Conservation (phyloP, 2,797 vertebrate genomes). For the Amphiprion clarkii region DNA sequence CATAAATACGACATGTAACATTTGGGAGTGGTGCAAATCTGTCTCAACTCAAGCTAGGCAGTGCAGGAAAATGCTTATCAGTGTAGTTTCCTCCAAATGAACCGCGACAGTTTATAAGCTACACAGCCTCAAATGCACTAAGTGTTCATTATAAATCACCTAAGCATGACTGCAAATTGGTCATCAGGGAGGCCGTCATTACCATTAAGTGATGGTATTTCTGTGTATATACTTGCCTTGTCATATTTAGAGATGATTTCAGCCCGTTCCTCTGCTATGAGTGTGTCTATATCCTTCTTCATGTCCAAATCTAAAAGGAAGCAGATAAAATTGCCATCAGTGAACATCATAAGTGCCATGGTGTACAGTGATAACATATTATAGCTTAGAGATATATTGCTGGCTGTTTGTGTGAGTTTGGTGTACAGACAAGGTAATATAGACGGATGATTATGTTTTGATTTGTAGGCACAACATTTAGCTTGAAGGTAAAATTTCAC, state of each 20-base stretch:
- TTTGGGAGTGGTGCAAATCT: no score
- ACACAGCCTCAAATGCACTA: neutral
- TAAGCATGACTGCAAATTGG: neutral
- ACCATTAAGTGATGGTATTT: neutral
- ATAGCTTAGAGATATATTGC: neutral
- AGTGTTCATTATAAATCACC: neutral
- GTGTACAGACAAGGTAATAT: no score
- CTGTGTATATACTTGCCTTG: slow-evolving; percentile 80
- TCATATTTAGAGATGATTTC: slow-evolving; percentile 92
- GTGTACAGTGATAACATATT: neutral
- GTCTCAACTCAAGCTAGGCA: no score
- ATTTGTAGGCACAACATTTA: no score
- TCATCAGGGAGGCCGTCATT: neutral
- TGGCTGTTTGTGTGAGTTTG: neutral
- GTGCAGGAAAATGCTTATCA: neutral
- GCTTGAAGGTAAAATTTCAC: no score
- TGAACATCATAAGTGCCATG: neutral
- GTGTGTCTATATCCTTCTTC: slow-evolving; percentile 92
- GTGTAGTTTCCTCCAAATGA: neutral
- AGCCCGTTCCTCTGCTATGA: slow-evolving; percentile 91
- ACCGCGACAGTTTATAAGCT: neutral
- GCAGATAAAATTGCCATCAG: slow-evolving; percentile 18
- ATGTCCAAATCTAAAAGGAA: slow-evolving; percentile 89
- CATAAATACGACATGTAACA: no score
- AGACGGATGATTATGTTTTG: no score